Conservation (phyloP, 2,888 invertebrate genomes). For the Cistogaster globosa region DNA sequence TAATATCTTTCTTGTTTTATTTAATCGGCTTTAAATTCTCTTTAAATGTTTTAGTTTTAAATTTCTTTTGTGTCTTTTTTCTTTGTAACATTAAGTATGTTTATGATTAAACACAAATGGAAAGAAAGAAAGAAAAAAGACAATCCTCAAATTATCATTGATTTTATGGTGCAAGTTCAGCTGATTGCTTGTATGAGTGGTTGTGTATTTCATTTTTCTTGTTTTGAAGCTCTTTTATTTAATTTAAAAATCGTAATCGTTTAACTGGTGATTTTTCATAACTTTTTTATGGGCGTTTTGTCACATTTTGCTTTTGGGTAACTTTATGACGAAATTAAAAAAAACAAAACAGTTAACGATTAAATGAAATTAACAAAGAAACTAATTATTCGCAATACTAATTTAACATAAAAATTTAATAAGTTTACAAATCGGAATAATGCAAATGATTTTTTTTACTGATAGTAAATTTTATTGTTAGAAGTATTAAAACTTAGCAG, state of each 20-base stretch:
- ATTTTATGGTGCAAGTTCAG: conserved; percentile 44
- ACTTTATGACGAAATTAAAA: conserved; percentile 51
- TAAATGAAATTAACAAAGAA: neutral
- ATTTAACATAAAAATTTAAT: neutral
- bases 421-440: neutral
- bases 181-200: neutral
- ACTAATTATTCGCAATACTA: neutral
- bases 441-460: neutral
- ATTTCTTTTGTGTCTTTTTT: neutral
- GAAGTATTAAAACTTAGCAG: too few relatives aligned
- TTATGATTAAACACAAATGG: conserved; percentile 50
- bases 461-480: neutral
- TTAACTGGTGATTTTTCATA: conserved; percentile 60
- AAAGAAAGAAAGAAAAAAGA: neutral
- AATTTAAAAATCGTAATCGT: conserved; percentile 58
- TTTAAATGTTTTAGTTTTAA: conserved; percentile 51
- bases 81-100: conserved; percentile 41
- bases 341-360: conserved; percentile 16
- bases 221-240: conserved; percentile 2
- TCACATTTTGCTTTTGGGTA: conserved; percentile 51
- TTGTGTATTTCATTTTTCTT: neutral
- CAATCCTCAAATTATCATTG: neutral
- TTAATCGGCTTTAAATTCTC: conserved; percentile 68
- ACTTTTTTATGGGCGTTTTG: conserved; percentile 46
- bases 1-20: conserved; percentile 33